Evolutionary conservation across 2,888 invertebrate species (phyloP).

Genomic region (Gymnosoma rotundatum): DNA sequence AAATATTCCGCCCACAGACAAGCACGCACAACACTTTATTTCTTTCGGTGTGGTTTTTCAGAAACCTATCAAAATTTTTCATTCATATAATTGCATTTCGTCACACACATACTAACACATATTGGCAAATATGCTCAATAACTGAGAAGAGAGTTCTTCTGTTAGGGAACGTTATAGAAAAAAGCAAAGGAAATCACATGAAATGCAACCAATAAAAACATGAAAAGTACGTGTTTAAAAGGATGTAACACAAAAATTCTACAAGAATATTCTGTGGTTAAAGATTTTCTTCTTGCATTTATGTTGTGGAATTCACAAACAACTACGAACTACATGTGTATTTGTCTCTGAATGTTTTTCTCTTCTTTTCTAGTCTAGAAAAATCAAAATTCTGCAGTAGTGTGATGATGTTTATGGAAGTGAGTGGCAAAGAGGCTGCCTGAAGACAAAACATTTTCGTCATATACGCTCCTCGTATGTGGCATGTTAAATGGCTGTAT

Average conservation of each 20-base stretch:
- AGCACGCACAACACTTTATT: constrained; percentile 31
- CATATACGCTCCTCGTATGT: constrained; percentile 23
- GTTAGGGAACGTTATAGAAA: no score
- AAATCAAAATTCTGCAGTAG: constrained; percentile 61
- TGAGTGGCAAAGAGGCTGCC: constrained; percentile 39
- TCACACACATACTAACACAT: not conserved
- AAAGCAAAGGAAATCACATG: constrained; percentile 41
- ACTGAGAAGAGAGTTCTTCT: constrained; percentile 18
- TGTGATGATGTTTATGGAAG: constrained; percentile 60
- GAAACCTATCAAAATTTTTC: constrained; percentile 65
- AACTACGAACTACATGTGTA: constrained; percentile 21
- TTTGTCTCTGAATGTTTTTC: not conserved
- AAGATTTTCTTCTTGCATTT: constrained; percentile 59
- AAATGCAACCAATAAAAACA: constrained; percentile 56
- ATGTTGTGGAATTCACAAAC: constrained; percentile 57
- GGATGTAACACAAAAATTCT: constrained; percentile 60
- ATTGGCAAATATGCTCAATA: not conserved
- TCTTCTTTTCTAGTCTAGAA: constrained; percentile 29
- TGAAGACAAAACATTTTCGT: not conserved
- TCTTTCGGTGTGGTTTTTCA: constrained; percentile 40
- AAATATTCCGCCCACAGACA: constrained; percentile 36
- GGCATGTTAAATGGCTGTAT: constrained; percentile 14
- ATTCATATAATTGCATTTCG: constrained; percentile 64
- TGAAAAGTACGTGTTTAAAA: constrained; percentile 65
- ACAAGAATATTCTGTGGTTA: constrained; percentile 65